Evolutionary conservation across 2,888 invertebrate genomes (phyloP).

Genomic region (Scrobipalpa costella): DNA sequence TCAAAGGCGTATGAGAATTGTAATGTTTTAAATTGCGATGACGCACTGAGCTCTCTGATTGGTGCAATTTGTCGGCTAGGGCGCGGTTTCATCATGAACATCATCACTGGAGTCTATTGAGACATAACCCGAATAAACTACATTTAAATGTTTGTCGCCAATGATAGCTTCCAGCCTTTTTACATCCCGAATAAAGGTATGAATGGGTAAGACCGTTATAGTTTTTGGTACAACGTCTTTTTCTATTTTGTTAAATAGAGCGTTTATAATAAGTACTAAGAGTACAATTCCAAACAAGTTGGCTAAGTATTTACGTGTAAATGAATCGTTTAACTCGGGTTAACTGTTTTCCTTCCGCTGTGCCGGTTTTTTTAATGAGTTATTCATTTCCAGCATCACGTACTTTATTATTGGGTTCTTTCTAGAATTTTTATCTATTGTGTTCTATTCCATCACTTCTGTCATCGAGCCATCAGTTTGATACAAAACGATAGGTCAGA

Average conservation of each 20-base stretch:
- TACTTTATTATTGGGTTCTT: neutral
- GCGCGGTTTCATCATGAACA: constrained; percentile 68
- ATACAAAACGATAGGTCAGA: neutral
- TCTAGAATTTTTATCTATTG: neutral
- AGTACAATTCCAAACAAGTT: neutral
- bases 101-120: constrained; percentile 50
- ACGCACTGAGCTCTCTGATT: constrained; percentile 63
- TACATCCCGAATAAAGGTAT: neutral
- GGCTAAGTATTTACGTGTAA: neutral
- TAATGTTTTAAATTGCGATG: constrained; percentile 73
- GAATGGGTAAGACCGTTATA: neutral
- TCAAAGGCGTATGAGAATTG: constrained; percentile 34
- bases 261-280: neutral
- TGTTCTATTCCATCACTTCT: neutral
- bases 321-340: constrained; percentile 32
- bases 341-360: constrained; percentile 31
- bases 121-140: constrained; percentile 33
- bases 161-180: neutral
- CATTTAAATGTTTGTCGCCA: neutral
- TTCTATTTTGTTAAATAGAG: no score
- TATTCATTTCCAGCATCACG: neutral
- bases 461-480: no score
- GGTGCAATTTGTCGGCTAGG: constrained; percentile 69
- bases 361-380: constrained; percentile 24
- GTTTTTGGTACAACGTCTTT: no score